phyloP scores from a whole-genome alignment of 2,888 invertebrate species.

The Tuta absoluta region DNA sequence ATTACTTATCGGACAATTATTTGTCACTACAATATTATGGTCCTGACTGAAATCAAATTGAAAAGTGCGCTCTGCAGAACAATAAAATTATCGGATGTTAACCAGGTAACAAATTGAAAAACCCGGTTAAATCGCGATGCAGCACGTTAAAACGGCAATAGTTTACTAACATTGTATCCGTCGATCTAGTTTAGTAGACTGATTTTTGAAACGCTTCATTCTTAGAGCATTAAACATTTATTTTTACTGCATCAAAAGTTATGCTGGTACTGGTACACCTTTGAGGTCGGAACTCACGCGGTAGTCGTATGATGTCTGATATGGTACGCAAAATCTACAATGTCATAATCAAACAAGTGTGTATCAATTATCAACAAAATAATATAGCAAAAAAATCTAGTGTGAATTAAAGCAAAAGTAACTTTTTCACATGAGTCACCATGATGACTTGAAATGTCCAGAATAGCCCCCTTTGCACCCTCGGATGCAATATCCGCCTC shows the following conservation, averaged over 20 bases:
- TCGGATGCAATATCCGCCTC: slow-evolving; percentile 80
- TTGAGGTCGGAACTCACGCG: background rate
- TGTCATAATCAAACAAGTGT: too few relatives aligned
- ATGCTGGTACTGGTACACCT: background rate
- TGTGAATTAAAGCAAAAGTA: too few relatives aligned
- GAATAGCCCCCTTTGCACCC: slow-evolving; percentile 43
- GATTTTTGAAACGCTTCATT: slow-evolving; percentile 45
- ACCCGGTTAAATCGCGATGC: background rate
- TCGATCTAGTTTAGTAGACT: slow-evolving; percentile 70
- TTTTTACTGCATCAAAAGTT: background rate
- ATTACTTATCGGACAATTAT: background rate
- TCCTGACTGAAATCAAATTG: background rate
- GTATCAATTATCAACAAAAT: too few relatives aligned
- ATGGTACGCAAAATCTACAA: too few relatives aligned
- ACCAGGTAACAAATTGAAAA: slow-evolving; percentile 7
- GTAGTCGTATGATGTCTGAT: too few relatives aligned
- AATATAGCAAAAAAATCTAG: too few relatives aligned
- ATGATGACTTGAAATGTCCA: background rate
- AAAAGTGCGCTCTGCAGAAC: background rate
- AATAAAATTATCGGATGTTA: slow-evolving; percentile 5
- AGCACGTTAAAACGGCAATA: slow-evolving; percentile 46
- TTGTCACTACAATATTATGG: background rate
- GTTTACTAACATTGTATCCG: slow-evolving; percentile 60
- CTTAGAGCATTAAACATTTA: background rate
- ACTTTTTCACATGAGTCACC: too few relatives aligned